phyloP scores from a whole-genome alignment of 2,113 vertebrate species.

The Caranx ignobilis region DNA sequence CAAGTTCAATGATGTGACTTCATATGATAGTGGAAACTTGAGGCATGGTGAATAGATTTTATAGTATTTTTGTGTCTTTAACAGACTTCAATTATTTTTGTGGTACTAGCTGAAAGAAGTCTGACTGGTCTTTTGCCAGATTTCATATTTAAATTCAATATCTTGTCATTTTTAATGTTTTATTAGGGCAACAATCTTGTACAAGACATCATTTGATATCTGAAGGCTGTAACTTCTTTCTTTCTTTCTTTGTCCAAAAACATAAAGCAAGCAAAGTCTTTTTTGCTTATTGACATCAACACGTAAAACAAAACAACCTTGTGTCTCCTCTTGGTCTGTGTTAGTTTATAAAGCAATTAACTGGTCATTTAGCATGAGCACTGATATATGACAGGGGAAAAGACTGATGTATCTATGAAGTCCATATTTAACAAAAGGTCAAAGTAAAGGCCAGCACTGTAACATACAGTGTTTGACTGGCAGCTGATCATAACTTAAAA shows the following conservation, averaged over 20 bases:
- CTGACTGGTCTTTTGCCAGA: neutral
- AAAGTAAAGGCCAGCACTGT: neutral
- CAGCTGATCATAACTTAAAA: constrained; percentile 31
- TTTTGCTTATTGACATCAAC: too few relatives aligned
- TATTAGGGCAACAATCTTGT: neutral
- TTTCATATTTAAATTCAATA: neutral
- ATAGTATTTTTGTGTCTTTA: neutral
- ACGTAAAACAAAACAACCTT: too few relatives aligned
- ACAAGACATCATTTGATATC: neutral
- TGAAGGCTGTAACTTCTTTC: neutral
- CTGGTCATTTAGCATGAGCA: neutral
- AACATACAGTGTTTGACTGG: constrained; percentile 20
- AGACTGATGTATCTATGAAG: neutral
- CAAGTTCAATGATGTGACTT: neutral
- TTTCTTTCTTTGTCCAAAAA: too few relatives aligned
- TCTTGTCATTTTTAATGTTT: neutral
- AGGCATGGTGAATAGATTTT: neutral
- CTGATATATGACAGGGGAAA: neutral
- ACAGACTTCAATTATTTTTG: neutral
- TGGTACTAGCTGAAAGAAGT: neutral
- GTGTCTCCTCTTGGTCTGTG: too few relatives aligned
- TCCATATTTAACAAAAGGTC: neutral
- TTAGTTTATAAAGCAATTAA: too few relatives aligned
- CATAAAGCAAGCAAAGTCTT: too few relatives aligned
- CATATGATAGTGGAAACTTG: neutral